Evolutionary conservation across 2,797 vertebrate genomes (phyloP), one percentile per base, ranked within the genome.

Genomic region (Cryptoprocta ferox): DNA sequence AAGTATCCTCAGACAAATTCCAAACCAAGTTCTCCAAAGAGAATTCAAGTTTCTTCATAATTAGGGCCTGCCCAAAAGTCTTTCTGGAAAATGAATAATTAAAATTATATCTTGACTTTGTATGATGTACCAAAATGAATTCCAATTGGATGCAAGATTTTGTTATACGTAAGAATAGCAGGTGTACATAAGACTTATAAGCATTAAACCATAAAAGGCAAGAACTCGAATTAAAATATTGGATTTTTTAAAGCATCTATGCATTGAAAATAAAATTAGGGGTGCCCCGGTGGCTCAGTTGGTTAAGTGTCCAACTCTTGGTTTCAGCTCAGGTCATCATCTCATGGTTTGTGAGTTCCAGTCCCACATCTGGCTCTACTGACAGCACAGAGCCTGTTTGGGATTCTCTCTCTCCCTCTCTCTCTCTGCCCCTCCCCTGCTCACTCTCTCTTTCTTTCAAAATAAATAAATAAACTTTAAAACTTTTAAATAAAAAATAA

Each of bases 21-120:
- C 75, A 80, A 87, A 86, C 75, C 42, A 71, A 95, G 50, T 86
- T 94, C 75, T 95, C 90, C 53, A 39, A 80, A 93, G 24, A 92
- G 37, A 95, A 90, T 80, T 53, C 84, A 80, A 96, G 30, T 9
- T 3, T 39, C 28, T 16, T 80, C 75, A 80, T 26, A 86, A 68
- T 66, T 28, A 84, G 8, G 13, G 24, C 50, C 65, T 81, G 9
- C n/a, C 63, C 84, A 76, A 89, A 59, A 28, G 24, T 35, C 48
- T 70, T 53, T 71, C 82, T 86, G 68, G 28, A 95, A 97, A 94
- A 79, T 39, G 81, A 61, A 53, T 42, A 61, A 53, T 78, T 53
- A 70, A 81, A 73, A 15, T 73, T 81, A n/a, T 30, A 45, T 39
- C 28, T 95, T 97, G 10, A 92, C 21, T 92, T 84, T 12, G 42